These are phyloP conservation scores for Gobio gobio DNA, from an alignment of 2,113 vertebrate species.

Conservation along the genomic window DNA sequence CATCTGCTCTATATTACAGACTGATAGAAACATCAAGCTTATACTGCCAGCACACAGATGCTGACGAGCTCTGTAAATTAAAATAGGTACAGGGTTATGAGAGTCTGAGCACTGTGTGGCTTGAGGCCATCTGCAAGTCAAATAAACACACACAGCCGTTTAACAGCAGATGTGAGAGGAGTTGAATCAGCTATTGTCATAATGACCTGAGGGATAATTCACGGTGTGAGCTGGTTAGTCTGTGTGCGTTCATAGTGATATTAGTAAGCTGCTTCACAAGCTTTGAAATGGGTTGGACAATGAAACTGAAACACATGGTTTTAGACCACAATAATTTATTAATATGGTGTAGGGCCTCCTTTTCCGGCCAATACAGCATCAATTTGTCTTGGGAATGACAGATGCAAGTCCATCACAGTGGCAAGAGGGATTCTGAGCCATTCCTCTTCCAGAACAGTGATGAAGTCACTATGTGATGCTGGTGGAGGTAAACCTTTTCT, in stretches of 20 bases:
- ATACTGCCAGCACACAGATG: not conserved
- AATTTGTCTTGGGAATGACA: no score
- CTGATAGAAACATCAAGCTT: not conserved
- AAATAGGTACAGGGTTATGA: constrained; percentile 36
- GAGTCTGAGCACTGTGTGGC: constrained; percentile 10
- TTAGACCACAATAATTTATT: no score
- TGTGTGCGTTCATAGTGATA: not conserved
- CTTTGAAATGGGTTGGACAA: not conserved
- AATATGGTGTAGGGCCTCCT: no score
- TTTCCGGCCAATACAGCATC: no score
- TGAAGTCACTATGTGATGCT: no score
- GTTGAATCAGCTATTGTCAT: constrained; percentile 48
- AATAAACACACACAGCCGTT: constrained; percentile 41
- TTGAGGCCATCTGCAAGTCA: constrained; percentile 47
- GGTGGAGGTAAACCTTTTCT: no score
- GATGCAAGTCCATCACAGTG: no score
- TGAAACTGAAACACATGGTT: no score
- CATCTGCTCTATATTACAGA: not conserved
- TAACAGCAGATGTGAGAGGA: constrained; percentile 37
- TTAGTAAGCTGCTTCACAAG: not conserved
- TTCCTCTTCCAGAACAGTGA: no score
- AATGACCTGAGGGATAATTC: constrained; percentile 31
- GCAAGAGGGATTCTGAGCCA: no score
- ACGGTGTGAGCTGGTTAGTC: constrained; percentile 4
- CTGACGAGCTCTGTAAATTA: not conserved